Percentiles rank a stretch among this genome's conserved stretches.
Evolutionary conservation across 2,113 vertebrate species (phyloP).

Genomic region (Hippocampus comes): DNA sequence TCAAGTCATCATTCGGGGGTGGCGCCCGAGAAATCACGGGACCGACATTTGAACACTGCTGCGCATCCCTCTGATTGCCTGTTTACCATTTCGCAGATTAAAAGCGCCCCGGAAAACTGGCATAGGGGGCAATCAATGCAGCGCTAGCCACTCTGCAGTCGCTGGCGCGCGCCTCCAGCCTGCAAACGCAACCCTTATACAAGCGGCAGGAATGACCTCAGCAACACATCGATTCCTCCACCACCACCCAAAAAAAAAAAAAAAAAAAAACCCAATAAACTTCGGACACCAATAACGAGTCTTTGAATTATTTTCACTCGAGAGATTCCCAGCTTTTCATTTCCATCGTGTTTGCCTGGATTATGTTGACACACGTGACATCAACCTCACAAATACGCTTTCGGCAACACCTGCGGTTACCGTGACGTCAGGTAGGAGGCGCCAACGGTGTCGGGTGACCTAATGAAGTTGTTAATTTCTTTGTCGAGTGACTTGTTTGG

Average conservation of each 20-base stretch:
- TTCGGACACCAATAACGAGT: slow-evolving; percentile 27
- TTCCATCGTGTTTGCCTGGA: neutral
- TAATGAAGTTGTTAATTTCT: slow-evolving; percentile 69
- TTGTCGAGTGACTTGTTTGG: slow-evolving; percentile 61
- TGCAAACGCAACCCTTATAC: slow-evolving; percentile 46
- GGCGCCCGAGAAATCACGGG: slow-evolving; percentile 41
- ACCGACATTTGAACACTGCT: slow-evolving; percentile 22
- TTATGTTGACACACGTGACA: neutral
- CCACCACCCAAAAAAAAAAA: slow-evolving; percentile 7
- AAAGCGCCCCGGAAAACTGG: slow-evolving; percentile 47
- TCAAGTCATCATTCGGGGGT: slow-evolving; percentile 32
- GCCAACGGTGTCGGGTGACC: slow-evolving; percentile 53
- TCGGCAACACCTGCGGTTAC: slow-evolving; percentile 6
- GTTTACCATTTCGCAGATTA: slow-evolving; percentile 66
- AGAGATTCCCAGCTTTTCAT: neutral
- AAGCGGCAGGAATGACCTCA: slow-evolving; percentile 47
- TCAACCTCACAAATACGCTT: neutral
- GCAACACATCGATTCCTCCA: slow-evolving; percentile 44
- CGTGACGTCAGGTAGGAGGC: slow-evolving; percentile 16
- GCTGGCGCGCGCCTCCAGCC: slow-evolving; percentile 17
- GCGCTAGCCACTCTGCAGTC: slow-evolving; percentile 28
- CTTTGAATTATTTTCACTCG: slow-evolving; percentile 24
- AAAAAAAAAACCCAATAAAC: slow-evolving; percentile 17
- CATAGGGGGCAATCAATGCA: slow-evolving; percentile 54
- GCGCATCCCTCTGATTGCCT: slow-evolving; percentile 56